Evolutionary conservation across 2,113 vertebrate species (phyloP).

Genomic region (Nothobranchius furzeri): DNA sequence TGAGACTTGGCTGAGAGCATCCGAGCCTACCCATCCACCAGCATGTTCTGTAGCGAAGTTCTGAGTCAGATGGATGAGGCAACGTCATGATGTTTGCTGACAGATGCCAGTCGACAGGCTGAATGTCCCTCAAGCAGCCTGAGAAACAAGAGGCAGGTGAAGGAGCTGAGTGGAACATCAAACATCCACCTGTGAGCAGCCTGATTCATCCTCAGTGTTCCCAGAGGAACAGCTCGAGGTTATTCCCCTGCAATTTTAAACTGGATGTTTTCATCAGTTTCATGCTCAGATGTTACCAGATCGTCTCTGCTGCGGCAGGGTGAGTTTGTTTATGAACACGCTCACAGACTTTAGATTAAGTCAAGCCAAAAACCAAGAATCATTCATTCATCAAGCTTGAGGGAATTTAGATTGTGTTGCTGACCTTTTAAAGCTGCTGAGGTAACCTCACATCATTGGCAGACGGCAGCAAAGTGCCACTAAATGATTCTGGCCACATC

Average conservation of each 20-base stretch:
- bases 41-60: not conserved
- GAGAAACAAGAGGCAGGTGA: conserved; percentile 20
- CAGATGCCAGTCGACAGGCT: not conserved
- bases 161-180: not conserved
- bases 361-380: no score
- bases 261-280: conserved; percentile 21
- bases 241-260: conserved; percentile 42
- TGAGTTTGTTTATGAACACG: no score
- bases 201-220: not conserved
- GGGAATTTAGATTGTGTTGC: conserved; percentile 19
- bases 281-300: conserved; percentile 7
- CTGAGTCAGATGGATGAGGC: not conserved
- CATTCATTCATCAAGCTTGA: conserved; percentile 15
- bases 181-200: not conserved
- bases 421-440: conserved; percentile 16
- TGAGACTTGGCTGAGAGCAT: conserved; percentile 30
- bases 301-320: not conserved
- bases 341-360: no score
- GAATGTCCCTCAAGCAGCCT: conserved; percentile 1
- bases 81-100: not conserved
- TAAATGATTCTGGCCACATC: conserved; percentile 59
- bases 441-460: conserved; percentile 37
- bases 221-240: conserved; percentile 28
- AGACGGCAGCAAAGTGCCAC: conserved; percentile 53
- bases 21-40: not conserved